Conservation (phyloP, 2,888 invertebrate species). For the Hymenopus coronatus region DNA sequence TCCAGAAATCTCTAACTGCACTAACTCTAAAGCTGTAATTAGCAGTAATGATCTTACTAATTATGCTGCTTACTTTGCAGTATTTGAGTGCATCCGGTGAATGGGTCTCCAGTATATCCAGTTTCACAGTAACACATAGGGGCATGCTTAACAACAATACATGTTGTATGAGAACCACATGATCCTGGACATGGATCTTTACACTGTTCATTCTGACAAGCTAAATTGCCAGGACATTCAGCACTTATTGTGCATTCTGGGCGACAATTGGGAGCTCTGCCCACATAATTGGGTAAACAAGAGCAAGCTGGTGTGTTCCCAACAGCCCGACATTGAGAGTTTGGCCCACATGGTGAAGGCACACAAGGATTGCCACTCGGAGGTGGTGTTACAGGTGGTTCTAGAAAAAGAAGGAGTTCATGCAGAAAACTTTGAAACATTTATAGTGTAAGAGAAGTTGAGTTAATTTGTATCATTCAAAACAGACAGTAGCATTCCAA, state of each 20-base stretch:
- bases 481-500: not conserved
- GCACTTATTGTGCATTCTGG: slow-evolving; percentile 41
- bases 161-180: slow-evolving; percentile 43
- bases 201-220: slow-evolving; percentile 39
- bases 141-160: slow-evolving; percentile 41
- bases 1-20: not conserved
- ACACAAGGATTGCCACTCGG: slow-evolving; percentile 53
- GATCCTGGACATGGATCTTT: slow-evolving; percentile 40
- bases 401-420: slow-evolving; percentile 16
- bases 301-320: slow-evolving; percentile 40
- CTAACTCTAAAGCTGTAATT: not conserved
- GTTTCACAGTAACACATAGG: slow-evolving; percentile 43
- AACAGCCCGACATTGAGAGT: slow-evolving; percentile 46
- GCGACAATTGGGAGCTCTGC: slow-evolving; percentile 40
- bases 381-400: slow-evolving; percentile 10
- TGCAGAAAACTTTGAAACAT: not conserved
- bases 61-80: slow-evolving; percentile 25
- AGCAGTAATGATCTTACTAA: not conserved
- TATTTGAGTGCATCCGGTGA: slow-evolving; percentile 32
- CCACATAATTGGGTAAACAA: slow-evolving; percentile 41
- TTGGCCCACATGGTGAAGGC: slow-evolving; percentile 62
- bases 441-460: not conserved
- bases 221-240: slow-evolving; percentile 38
- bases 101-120: slow-evolving; percentile 43
- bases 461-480: not conserved